A percentile compares a stretch with the other conserved stretches of the same genome.
These are phyloP conservation scores for Agrochola litura DNA, from an alignment of 2,888 invertebrate genomes.

Conservation along the genomic window DNA sequence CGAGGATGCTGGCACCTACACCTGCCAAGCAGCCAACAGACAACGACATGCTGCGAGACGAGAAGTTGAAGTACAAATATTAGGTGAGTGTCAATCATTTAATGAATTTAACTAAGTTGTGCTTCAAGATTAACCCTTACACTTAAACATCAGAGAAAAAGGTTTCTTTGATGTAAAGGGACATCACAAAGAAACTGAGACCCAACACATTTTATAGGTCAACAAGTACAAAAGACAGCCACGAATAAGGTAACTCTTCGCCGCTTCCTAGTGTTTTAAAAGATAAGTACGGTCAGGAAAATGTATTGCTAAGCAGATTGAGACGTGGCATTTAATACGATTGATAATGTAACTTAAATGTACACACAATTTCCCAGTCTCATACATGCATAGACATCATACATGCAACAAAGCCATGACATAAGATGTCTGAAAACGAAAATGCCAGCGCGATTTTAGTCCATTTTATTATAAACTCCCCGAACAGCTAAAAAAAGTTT, in stretches of 20 bases:
- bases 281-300: neutral
- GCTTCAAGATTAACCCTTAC: neutral
- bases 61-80: conserved; percentile 94
- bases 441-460: neutral
- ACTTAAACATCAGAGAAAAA: too few species aligned
- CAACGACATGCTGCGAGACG: conserved; percentile 95
- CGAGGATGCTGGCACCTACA: conserved; percentile 97
- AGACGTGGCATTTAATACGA: neutral
- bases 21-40: conserved; percentile 96
- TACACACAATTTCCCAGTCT: neutral
- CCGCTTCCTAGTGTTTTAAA: neutral
- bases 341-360: neutral
- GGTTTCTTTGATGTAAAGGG: too few species aligned
- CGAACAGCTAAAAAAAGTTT: conserved; percentile 2
- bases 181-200: neutral
- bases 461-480: neutral
- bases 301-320: neutral
- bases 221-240: neutral
- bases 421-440: neutral
- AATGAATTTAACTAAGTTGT: too few species aligned
- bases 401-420: neutral
- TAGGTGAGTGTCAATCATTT: conserved; percentile 86
- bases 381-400: too few species aligned
- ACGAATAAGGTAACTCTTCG: neutral
- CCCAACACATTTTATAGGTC: neutral